phyloP scores from a whole-genome alignment of 1,140 invertebrate species.

The Danaus melanippus region DNA sequence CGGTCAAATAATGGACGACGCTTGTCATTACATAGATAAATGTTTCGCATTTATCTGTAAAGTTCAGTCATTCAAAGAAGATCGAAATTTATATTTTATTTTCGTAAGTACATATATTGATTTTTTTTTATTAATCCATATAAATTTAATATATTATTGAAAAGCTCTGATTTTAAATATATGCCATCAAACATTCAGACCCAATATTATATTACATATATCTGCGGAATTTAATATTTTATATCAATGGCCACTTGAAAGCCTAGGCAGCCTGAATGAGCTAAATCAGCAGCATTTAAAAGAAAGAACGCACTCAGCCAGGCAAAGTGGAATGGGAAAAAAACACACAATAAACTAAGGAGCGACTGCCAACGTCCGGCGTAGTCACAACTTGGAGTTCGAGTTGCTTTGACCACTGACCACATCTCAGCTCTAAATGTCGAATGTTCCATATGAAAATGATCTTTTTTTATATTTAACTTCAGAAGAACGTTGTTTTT shows the following conservation, averaged over 20 bases:
- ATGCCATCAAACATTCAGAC: too few species aligned
- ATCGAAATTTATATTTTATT: too few species aligned
- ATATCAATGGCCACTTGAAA: too few species aligned
- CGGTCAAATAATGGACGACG: constrained; percentile 28
- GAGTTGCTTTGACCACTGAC: constrained; percentile 52
- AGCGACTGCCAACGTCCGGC: constrained; percentile 43
- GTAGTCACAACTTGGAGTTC: constrained; percentile 46
- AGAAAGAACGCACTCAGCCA: constrained; percentile 58
- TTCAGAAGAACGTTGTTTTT: too few species aligned
- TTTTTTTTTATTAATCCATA: too few species aligned
- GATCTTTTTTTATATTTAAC: too few species aligned
- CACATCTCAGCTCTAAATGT: constrained; percentile 30
- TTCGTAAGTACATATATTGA: too few species aligned
- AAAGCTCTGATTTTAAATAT: too few species aligned
- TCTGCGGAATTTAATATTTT: too few species aligned
- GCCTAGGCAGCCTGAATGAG: constrained; percentile 11
- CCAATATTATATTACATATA: too few species aligned
- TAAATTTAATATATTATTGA: too few species aligned
- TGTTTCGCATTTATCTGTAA: constrained; percentile 31
- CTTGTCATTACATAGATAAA: constrained; percentile 48
- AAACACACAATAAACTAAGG: constrained; percentile 56
- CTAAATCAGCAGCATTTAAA: constrained; percentile 47
- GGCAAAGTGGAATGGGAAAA: constrained; percentile 47
- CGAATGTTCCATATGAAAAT: too few species aligned
- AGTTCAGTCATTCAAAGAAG: constrained; percentile 21